Conservation (phyloP, 92 coral and sea anemone species). For the Bergia sp. region DNA sequence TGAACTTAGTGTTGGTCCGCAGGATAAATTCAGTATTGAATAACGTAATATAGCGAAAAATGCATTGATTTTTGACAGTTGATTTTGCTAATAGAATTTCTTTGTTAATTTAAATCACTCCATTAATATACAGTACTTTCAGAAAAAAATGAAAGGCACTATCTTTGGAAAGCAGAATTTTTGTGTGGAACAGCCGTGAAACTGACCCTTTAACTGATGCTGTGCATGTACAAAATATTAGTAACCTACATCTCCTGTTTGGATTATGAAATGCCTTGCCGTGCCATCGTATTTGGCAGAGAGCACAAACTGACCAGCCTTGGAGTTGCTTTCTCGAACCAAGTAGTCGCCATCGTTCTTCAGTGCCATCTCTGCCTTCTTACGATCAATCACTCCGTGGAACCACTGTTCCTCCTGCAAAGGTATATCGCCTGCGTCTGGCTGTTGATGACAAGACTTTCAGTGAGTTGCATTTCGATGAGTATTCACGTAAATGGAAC, state of each 20-base stretch:
- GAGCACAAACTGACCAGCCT: slow-evolving; percentile 91
- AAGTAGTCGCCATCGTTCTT: slow-evolving; percentile 84
- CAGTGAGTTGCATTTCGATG: neutral
- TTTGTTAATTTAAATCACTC: too few species aligned
- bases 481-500: neutral
- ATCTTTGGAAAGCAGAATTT: too few species aligned
- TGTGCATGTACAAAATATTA: too few species aligned
- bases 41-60: too few species aligned
- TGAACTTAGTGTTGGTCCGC: too few species aligned
- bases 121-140: too few species aligned
- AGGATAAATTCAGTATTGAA: too few species aligned
- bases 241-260: slow-evolving; percentile 80
- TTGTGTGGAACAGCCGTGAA: too few species aligned
- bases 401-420: slow-evolving; percentile 93
- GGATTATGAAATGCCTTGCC: slow-evolving; percentile 85
- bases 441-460: slow-evolving; percentile 46
- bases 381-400: slow-evolving; percentile 89
- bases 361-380: slow-evolving; percentile 66
- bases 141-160: too few species aligned
- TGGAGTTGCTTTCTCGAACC: slow-evolving; percentile 92
- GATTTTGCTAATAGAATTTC: too few species aligned
- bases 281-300: slow-evolving; percentile 63
- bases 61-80: too few species aligned
- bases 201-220: too few species aligned
- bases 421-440: slow-evolving; percentile 76